phyloP scores from a whole-genome alignment of 2,113 vertebrate species.

The Calidris pugnax region DNA sequence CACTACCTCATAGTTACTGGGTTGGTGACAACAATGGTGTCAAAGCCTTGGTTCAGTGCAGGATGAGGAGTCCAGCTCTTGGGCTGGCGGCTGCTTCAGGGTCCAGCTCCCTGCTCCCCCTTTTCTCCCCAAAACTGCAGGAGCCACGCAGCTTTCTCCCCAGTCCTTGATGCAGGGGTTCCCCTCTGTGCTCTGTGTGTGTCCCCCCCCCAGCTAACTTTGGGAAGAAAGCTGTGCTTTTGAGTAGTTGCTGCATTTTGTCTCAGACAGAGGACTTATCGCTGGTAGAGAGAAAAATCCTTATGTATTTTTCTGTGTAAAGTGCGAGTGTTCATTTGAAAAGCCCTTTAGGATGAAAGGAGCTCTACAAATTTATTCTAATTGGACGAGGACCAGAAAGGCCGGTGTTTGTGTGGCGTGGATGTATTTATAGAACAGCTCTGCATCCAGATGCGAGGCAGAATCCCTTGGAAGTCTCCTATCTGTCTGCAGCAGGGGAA shows the following conservation, averaged over 20 bases:
- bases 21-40: neutral
- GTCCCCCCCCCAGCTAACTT: neutral
- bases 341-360: constrained; percentile 37
- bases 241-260: neutral
- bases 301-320: rapidly evolving
- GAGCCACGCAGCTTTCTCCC: neutral
- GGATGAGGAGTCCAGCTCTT: rapidly evolving
- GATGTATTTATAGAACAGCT: constrained; percentile 23
- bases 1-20: constrained; percentile 45
- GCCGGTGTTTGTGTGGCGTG: neutral
- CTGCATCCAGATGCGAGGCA: neutral
- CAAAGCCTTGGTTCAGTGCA: neutral
- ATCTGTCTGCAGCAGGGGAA: neutral
- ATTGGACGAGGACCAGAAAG: constrained; percentile 11
- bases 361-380: neutral
- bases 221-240: neutral
- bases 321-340: neutral
- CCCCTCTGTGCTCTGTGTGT: neutral
- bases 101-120: neutral
- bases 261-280: neutral
- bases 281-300: neutral
- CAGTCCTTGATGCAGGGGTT: neutral
- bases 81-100: neutral
- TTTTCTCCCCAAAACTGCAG: neutral
- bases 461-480: neutral